Percentiles rank a stretch among this genome's conserved stretches.
These are phyloP conservation scores for Xiphorhynchus erythropygius DNA, from an alignment of 2,797 vertebrate species.

Conservation along the genomic window DNA sequence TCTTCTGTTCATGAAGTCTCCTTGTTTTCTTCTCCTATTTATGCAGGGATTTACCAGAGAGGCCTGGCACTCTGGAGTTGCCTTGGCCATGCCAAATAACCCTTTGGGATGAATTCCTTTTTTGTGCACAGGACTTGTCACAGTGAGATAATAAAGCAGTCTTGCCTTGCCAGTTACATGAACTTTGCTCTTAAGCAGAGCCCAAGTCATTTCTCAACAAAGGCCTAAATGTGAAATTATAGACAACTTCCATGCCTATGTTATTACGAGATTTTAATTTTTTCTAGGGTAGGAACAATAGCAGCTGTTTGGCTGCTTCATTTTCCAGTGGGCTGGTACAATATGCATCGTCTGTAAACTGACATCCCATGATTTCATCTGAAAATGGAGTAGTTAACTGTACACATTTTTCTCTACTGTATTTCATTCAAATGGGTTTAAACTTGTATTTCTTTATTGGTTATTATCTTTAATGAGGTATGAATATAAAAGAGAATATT, in stretches of 20 bases:
- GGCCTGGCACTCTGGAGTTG: slow-evolving; percentile 7
- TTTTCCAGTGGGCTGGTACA: slow-evolving; percentile 44
- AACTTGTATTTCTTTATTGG: slow-evolving; percentile 31
- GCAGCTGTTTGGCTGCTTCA: slow-evolving; percentile 45
- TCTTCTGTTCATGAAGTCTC: slow-evolving; percentile 64
- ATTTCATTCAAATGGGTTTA: slow-evolving; percentile 13
- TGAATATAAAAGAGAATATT: slow-evolving; percentile 35
- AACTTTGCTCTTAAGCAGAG: slow-evolving; percentile 74
- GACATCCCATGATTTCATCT: slow-evolving; percentile 27
- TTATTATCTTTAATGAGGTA: slow-evolving; percentile 30
- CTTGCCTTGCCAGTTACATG: slow-evolving; percentile 72
- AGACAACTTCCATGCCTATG: slow-evolving; percentile 74
- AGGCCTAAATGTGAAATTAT: slow-evolving; percentile 75
- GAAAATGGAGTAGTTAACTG: slow-evolving; percentile 27
- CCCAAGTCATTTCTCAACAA: slow-evolving; percentile 70
- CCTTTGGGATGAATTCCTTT: slow-evolving; percentile 74
- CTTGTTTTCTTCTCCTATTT: slow-evolving; percentile 51
- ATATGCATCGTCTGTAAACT: neutral
- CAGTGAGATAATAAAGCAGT: slow-evolving; percentile 60
- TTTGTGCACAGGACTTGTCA: slow-evolving; percentile 68
- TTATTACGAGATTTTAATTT: slow-evolving; percentile 76
- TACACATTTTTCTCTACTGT: neutral
- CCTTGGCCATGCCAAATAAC: slow-evolving; percentile 60
- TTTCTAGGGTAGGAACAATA: slow-evolving; percentile 65
- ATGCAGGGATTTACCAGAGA: slow-evolving; percentile 25